A percentile compares a stretch with the other conserved stretches of the same genome.
phyloP scores from a whole-genome alignment of 1,140 invertebrate species.

The Ostrea edulis region DNA sequence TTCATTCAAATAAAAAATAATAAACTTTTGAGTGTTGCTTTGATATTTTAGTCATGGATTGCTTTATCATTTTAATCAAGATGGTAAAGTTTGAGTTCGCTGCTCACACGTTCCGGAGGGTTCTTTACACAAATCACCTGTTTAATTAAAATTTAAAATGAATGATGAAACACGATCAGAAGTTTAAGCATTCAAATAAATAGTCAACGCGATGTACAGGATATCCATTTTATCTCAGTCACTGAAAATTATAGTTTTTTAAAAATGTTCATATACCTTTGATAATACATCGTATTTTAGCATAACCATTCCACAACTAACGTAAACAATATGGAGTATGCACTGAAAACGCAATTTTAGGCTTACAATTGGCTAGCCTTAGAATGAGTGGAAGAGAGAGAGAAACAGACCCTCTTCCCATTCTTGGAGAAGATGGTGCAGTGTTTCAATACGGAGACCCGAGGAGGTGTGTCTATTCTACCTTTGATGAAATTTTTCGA shows the following conservation, averaged over 20 bases:
- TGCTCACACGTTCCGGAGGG: too few relatives aligned
- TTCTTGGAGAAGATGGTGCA: constrained; percentile 41
- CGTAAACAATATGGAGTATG: constrained; percentile 11
- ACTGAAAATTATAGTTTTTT: not conserved
- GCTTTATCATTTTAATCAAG: too few relatives aligned
- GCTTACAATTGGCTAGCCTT: not conserved
- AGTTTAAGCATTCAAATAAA: too few relatives aligned
- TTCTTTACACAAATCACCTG: too few relatives aligned
- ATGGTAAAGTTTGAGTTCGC: too few relatives aligned
- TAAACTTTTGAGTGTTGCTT: too few relatives aligned
- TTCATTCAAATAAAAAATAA: too few relatives aligned
- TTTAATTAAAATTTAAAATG: too few relatives aligned
- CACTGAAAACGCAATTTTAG: not conserved
- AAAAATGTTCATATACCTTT: not conserved
- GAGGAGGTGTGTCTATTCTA: not conserved
- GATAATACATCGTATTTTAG: constrained; percentile 16
- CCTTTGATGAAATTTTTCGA: too few relatives aligned
- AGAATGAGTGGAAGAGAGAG: constrained; percentile 15
- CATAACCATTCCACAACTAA: not conserved
- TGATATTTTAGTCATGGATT: too few relatives aligned
- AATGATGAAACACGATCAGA: too few relatives aligned
- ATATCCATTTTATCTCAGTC: not conserved
- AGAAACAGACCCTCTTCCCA: constrained; percentile 16
- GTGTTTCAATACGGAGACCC: not conserved
- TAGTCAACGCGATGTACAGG: too few relatives aligned